phyloP scores from a whole-genome alignment of 2,888 invertebrate species.

The Eupithecia centaureata region DNA sequence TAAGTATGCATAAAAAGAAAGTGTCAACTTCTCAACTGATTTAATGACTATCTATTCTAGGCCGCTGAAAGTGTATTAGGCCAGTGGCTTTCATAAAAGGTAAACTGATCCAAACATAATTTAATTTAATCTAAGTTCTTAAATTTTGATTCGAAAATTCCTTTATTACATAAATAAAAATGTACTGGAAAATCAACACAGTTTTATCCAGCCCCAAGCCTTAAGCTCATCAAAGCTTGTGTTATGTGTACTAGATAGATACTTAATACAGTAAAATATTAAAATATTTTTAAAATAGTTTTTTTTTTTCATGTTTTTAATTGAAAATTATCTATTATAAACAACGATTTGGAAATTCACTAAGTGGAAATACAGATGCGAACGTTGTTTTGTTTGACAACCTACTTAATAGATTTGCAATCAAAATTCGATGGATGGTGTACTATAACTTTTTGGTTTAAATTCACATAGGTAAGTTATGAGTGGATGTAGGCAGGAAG shows the following conservation, averaged over 20 bases:
- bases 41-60: too few relatives aligned
- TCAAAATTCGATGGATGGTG: not conserved
- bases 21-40: not conserved
- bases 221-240: too few relatives aligned
- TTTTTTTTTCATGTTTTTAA: too few relatives aligned
- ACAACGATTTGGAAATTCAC: not conserved
- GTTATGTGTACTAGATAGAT: too few relatives aligned
- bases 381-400: not conserved
- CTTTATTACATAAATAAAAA: too few relatives aligned
- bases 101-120: not conserved
- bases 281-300: too few relatives aligned
- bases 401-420: not conserved
- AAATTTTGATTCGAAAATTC: not conserved
- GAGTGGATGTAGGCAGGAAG: slow-evolving; percentile 54
- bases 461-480: slow-evolving; percentile 61
- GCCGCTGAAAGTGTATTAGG: too few relatives aligned
- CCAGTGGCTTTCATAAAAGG: not conserved
- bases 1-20: not conserved
- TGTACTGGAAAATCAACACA: too few relatives aligned
- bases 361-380: not conserved
- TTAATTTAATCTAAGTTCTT: not conserved
- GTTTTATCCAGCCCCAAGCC: too few relatives aligned
- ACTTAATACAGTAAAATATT: too few relatives aligned
- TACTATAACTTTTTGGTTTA: slow-evolving; percentile 49
- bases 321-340: too few relatives aligned